These are phyloP conservation scores for Phenganax stokvisi DNA, from an alignment of 92 coral and sea anemone genomes.

Conservation along the genomic window DNA sequence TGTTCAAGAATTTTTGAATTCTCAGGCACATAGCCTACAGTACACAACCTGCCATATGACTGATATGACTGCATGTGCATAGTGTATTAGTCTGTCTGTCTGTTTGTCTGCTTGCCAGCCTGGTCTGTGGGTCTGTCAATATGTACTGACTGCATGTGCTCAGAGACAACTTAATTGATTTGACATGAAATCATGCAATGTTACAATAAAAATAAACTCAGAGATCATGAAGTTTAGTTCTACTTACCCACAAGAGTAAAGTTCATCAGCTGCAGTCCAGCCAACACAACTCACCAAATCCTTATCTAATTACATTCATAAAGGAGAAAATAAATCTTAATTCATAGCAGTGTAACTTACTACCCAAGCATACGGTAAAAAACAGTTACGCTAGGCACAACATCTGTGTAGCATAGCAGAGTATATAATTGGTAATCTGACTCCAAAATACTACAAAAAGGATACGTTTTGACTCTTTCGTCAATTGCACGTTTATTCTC, in stretches of 20 bases:
- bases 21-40: too few species aligned
- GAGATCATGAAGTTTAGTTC: background rate
- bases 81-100: too few species aligned
- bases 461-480: slow-evolving; percentile 97
- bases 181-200: background rate
- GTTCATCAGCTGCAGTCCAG: slow-evolving; percentile 97
- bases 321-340: background rate
- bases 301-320: slow-evolving; percentile 56
- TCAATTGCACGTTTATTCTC: slow-evolving; percentile 84
- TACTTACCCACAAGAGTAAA: slow-evolving; percentile 89
- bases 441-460: slow-evolving; percentile 30
- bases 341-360: background rate
- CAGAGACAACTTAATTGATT: too few species aligned
- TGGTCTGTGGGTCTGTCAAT: too few species aligned
- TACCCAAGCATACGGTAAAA: too few species aligned
- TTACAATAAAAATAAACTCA: background rate
- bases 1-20: too few species aligned
- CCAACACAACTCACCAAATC: slow-evolving; percentile 99
- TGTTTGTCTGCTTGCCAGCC: too few species aligned
- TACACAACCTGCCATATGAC: too few species aligned
- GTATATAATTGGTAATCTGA: background rate
- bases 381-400: too few species aligned
- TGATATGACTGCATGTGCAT: too few species aligned
- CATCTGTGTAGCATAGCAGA: background rate
- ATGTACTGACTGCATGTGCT: too few species aligned